Conservation (phyloP, 2,888 invertebrate genomes). For the Chesias legatella region DNA sequence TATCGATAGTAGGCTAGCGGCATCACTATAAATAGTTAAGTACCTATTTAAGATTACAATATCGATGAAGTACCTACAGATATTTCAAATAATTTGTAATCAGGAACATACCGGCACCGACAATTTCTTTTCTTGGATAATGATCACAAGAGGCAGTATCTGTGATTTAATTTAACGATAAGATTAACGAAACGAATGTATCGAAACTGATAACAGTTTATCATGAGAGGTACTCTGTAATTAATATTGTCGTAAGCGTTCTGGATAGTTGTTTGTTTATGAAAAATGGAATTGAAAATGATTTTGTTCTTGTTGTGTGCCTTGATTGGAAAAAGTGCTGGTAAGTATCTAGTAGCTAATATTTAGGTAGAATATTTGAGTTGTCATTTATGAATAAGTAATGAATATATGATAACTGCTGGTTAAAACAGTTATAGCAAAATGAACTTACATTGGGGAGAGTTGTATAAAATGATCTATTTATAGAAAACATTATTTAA, state of each 20-base stretch:
- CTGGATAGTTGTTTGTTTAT: constrained; percentile 17
- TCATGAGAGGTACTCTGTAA: background rate
- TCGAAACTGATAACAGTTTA: constrained; percentile 3
- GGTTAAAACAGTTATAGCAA: too few species aligned
- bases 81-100: too few species aligned
- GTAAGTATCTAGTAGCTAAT: constrained; percentile 36
- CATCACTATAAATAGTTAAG: too few species aligned
- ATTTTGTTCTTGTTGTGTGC: constrained; percentile 45
- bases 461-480: too few species aligned
- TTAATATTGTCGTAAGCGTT: constrained; percentile 1
- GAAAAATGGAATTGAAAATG: constrained; percentile 40
- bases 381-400: too few species aligned
- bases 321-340: constrained; percentile 41
- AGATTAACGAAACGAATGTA: constrained; percentile 9
- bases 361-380: too few species aligned
- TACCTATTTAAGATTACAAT: too few species aligned
- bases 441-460: too few species aligned
- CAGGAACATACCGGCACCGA: background rate
- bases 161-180: constrained; percentile 14
- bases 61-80: too few species aligned
- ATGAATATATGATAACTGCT: too few species aligned
- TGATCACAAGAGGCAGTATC: constrained; percentile 3
- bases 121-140: constrained; percentile 9
- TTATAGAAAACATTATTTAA: too few species aligned
- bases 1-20: too few species aligned